Percentiles rank a stretch among this genome's conserved stretches.
Evolutionary conservation across 2,113 vertebrate species (phyloP).

Genomic region (Notechis scutatus): DNA sequence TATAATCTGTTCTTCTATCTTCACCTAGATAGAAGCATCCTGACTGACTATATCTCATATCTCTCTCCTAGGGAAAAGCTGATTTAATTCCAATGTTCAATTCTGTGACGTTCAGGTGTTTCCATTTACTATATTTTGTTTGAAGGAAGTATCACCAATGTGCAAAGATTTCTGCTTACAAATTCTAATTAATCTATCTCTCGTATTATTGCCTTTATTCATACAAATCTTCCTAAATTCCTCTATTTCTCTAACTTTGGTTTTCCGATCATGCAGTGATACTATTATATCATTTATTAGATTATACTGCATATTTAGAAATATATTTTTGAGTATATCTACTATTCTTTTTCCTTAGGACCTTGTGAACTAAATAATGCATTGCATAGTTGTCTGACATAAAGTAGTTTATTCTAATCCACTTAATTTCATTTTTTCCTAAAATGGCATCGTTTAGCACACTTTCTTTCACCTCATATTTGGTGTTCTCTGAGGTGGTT

Average conservation of each 20-base stretch:
- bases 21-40: background rate
- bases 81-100: background rate
- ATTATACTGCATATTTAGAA: background rate
- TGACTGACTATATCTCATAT: background rate
- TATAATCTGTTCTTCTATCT: background rate
- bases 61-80: background rate
- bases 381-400: background rate
- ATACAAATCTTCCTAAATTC: background rate
- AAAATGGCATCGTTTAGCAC: background rate
- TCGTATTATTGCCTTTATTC: background rate
- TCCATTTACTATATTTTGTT: background rate
- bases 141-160: background rate
- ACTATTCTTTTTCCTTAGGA: background rate
- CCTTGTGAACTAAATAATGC: background rate
- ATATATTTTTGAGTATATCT: background rate
- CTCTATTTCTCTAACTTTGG: background rate
- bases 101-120: background rate
- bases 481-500: background rate
- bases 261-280: background rate
- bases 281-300: background rate
- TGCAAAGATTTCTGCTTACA: background rate
- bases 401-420: background rate
- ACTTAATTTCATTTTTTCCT: background rate
- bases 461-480: background rate
- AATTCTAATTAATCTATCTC: background rate